Evolutionary conservation across 2,888 invertebrate genomes (phyloP), one percentile per base, ranked within the genome.

Genomic region (Plemyria rubiginata): DNA sequence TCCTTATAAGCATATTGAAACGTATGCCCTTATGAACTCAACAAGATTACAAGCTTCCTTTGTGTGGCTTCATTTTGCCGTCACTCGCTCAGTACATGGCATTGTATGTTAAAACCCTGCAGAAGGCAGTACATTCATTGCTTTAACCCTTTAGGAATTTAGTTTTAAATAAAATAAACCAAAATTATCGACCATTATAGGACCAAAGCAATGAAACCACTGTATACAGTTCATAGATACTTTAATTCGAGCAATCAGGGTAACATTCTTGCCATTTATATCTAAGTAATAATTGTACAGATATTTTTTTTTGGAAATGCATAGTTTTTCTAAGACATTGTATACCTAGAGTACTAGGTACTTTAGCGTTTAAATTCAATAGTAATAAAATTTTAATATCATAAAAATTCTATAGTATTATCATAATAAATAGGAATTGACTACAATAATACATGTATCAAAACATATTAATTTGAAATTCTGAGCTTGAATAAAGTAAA

Each of bases 191-290:
- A 82, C 67, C 36, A 38, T 8, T 11, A 38, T 71, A 80, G 89
- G 88, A 87, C 85, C 87, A 91, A 91, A 92, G 91, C 92, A 92
- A 92, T 92, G 92, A 92, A 92, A 92, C 91, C 71, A 87, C 71
- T 38, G 50, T 64, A 71, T 72, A 5, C 32, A 67, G 67, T 85
- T 82, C 48, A 74, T 78, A 81, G 77, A 80, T 68, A 75, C 56
- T 88, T 88, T 88, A 87, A 86, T 86, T 68, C 74, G 73, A 76
- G 66, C 72, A 79, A 81, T 80, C 72, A 79, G 43, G 56, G 60
- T 78, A 77, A 80, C 80, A 85, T 43, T 51, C n/a, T 51, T 22
- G 32, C 5, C 28, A 55, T 40, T 55, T 28, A 48, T 15, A n/a
- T 43, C 40, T 41, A 22, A 32, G n/a, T 46, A 48, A 7, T 22